Percentiles rank a stretch among this genome's conserved stretches.
Conservation (phyloP, 2,797 vertebrate species). For the Spatula versicolor region DNA sequence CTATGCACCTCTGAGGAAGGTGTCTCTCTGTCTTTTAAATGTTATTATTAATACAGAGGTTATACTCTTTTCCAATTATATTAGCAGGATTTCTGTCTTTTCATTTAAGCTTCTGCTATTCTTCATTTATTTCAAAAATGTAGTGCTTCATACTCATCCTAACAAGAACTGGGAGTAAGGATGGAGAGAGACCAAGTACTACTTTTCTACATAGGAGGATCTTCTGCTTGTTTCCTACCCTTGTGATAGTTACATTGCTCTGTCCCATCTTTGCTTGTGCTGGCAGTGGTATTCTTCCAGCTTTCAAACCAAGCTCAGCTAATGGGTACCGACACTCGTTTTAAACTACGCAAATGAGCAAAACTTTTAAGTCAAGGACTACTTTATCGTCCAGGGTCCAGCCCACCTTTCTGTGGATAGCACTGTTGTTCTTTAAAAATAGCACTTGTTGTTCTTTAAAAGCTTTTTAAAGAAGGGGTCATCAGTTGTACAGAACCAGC, state of each 20-base stretch:
- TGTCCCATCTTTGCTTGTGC: neutral
- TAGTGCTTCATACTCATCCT: neutral
- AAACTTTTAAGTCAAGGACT: conserved; percentile 4
- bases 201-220: neutral
- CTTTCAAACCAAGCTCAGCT: neutral
- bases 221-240: neutral
- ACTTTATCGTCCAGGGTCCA: neutral
- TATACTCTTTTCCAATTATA: neutral
- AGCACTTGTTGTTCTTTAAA: neutral
- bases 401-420: neutral
- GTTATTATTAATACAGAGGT: neutral
- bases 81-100: neutral
- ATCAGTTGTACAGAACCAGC: neutral
- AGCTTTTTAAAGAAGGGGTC: neutral
- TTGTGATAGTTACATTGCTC: neutral
- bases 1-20: neutral
- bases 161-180: neutral
- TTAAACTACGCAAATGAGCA: conserved; percentile 11
- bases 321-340: neutral
- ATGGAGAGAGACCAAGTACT: neutral
- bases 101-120: neutral
- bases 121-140: neutral
- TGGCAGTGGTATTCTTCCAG: neutral
- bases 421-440: neutral
- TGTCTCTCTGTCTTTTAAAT: neutral